Base-by-base conservation (phyloP, 2,797 vertebrate species). In the Apogon hyalosoma region DNA sequence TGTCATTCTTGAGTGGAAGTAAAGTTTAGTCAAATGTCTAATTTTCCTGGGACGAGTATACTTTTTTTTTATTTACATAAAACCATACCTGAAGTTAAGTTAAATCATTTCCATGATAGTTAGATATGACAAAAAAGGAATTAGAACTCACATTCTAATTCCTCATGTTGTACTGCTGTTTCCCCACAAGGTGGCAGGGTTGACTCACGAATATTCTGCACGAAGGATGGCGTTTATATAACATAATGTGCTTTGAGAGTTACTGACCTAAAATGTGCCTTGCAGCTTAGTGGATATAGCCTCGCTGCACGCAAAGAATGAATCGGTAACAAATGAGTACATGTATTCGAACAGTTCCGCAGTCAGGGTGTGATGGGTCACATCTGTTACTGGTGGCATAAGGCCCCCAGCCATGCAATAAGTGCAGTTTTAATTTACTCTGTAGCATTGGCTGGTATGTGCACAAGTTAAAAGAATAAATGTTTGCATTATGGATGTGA, bases 231-330 rank as follows among this genome's bases (percentile, higher is more conserved):
- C 52, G 43, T 76, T 89, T 79, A 78, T 56, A 9, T 77, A 85
- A 80, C 31, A 1, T 1, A 56, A 19, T 11, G 3, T 33, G 57
- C 79, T 74, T 73, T 76, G 64, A 75, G 66, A 84, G 3, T 66
- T 69, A 13, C 64, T 88, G 85, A 86, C 84, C 80, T 75, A 63
- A 61, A 84, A 77, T 41, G 9, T 60, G 65, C 18, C 55, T 67
- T 2, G 6, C 15, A 19, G 76, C 72, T 12, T 14, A 77, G 54
- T 47, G 39, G 69, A 74, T 53, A 39, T 33, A 24, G 61, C 41
- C 12, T 59, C 65, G 4, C 43, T 67, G 75, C 82, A 80, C 54
- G 56, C 73, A 40, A 67, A 48, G 54, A n/a, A 11, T 64, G 42
- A 61, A 40, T 63, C 39, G 28, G 39, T 7, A 60, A 28, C 39